A percentile compares a stretch with the other conserved stretches of the same genome.
Evolutionary conservation across 2,113 vertebrate species (phyloP).

Genomic region (Andinoacara biseriatus): DNA sequence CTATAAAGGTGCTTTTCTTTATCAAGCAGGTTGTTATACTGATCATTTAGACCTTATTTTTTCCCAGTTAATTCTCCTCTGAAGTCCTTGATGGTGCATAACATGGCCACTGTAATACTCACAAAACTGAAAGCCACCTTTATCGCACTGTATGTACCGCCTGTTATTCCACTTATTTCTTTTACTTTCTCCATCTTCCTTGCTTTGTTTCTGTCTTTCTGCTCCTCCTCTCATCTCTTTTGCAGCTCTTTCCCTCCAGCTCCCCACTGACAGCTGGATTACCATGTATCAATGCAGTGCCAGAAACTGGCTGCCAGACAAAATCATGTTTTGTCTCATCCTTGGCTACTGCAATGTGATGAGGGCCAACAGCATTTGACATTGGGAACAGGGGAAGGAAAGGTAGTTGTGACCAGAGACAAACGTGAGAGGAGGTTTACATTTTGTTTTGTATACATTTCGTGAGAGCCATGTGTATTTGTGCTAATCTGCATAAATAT

Average conservation of each 20-base stretch:
- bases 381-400: slow-evolving; percentile 49
- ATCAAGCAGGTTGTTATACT: neutral
- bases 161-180: neutral
- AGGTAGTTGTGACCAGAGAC: slow-evolving; percentile 38
- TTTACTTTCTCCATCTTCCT: slow-evolving; percentile 3
- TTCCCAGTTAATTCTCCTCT: neutral
- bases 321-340: slow-evolving; percentile 75
- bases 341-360: slow-evolving; percentile 50
- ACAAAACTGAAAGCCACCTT: neutral
- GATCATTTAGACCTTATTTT: neutral
- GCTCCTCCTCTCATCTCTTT: slow-evolving; percentile 10
- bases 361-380: slow-evolving; percentile 59
- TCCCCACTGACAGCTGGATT: slow-evolving; percentile 69
- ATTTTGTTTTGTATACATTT: neutral
- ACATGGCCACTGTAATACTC: neutral
- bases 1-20: neutral
- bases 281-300: slow-evolving; percentile 68
- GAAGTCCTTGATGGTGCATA: neutral
- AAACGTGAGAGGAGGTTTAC: slow-evolving; percentile 1
- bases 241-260: slow-evolving; percentile 9
- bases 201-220: slow-evolving; percentile 30
- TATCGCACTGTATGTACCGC: neutral
- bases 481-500: neutral
- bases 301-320: slow-evolving; percentile 69
- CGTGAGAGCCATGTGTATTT: neutral